Percentiles rank a stretch among this genome's conserved stretches.
Evolutionary conservation across 2,797 vertebrate species (phyloP).

Genomic region (Lagocephalus sceleratus): DNA sequence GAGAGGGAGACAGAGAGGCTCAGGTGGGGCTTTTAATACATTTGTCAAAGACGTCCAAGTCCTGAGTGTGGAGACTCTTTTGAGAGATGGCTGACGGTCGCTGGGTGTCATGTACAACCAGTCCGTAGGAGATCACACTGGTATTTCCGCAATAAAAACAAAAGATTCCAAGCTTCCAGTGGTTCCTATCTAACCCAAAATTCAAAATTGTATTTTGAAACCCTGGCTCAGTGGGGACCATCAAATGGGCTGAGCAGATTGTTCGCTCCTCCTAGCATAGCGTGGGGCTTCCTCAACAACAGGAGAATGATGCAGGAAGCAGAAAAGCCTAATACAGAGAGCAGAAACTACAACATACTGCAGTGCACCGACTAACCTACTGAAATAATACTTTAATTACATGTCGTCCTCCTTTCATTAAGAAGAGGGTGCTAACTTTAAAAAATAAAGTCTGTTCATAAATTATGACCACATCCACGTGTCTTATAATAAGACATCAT

Average conservation of each 20-base stretch:
- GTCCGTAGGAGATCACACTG: conserved; percentile 47
- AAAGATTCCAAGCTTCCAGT: conserved; percentile 29
- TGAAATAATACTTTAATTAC: too few species aligned
- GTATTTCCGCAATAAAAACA: conserved; percentile 61
- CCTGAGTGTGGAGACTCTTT: conserved; percentile 24
- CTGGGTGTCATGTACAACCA: conserved; percentile 27
- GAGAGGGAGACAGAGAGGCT: conserved; percentile 11
- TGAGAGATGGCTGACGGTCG: conserved; percentile 11
- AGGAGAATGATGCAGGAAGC: too few species aligned
- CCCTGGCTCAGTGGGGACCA: conserved; percentile 31
- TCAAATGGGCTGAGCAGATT: background rate
- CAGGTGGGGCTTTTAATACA: conserved; percentile 9
- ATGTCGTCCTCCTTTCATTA: too few species aligned
- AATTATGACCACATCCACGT: too few species aligned
- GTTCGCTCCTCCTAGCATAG: too few species aligned
- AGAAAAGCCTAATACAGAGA: too few species aligned
- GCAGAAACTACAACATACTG: too few species aligned
- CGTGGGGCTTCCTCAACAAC: too few species aligned
- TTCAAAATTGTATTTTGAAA: conserved; percentile 61
- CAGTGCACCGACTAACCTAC: too few species aligned
- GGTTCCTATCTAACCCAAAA: conserved; percentile 25
- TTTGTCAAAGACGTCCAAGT: conserved; percentile 5
- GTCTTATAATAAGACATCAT: too few species aligned
- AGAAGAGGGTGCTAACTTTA: too few species aligned
- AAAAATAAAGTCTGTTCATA: too few species aligned